Evolutionary conservation across 2,113 vertebrate species (phyloP).

Genomic region (Rhinolophus ferrumequinum): DNA sequence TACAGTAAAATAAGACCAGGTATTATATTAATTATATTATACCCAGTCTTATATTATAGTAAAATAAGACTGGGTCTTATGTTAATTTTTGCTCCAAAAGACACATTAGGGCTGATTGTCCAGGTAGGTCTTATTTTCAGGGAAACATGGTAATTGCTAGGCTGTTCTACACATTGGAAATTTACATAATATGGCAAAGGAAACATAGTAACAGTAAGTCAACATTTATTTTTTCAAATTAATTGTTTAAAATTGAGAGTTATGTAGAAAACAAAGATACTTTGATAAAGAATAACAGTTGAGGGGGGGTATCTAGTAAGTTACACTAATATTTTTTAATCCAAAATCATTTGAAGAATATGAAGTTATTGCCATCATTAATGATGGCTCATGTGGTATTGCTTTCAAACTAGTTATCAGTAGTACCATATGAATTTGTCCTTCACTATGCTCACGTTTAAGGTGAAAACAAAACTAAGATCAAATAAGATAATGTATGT

Average conservation of each 20-base stretch:
- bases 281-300: neutral
- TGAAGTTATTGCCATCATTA: neutral
- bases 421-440: neutral
- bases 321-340: neutral
- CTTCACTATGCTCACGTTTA: neutral
- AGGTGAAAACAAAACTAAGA: conserved; percentile 18
- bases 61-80: no score
- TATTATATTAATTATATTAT: no score
- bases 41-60: no score
- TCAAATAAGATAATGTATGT: neutral
- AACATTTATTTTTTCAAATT: neutral
- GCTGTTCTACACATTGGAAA: neutral
- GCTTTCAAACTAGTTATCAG: neutral
- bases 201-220: neutral
- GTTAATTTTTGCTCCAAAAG: no score
- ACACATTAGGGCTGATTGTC: no score
- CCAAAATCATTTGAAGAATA: neutral
- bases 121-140: no score
- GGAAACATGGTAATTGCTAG: neutral
- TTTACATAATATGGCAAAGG: neutral
- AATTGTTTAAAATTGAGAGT: conserved; percentile 7
- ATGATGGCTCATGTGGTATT: neutral
- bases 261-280: neutral
- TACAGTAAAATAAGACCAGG: no score
- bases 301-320: neutral